Percentiles rank a stretch among this genome's conserved stretches.
Conservation (phyloP, 1,140 invertebrate genomes). For the Heliconius hermathena region DNA sequence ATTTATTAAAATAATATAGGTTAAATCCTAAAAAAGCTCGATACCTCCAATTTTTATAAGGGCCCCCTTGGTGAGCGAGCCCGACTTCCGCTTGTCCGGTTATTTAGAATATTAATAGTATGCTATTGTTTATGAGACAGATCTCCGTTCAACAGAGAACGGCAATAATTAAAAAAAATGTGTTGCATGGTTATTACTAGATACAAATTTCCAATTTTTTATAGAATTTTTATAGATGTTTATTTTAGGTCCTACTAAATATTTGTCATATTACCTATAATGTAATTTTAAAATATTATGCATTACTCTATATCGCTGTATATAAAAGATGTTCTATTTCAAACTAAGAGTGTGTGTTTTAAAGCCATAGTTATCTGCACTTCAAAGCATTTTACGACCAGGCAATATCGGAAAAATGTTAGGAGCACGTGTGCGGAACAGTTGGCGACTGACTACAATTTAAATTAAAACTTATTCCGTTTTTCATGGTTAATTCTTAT, state of each 20-base stretch:
- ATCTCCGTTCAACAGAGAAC: no score
- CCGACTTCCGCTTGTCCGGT: no score
- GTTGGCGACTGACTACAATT: slow-evolving; percentile 40
- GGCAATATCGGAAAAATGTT: slow-evolving; percentile 71
- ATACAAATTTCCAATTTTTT: no score
- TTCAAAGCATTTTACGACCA: slow-evolving; percentile 56
- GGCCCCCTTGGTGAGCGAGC: no score
- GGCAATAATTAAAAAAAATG: no score
- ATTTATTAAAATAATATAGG: no score
- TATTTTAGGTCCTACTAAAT: background rate
- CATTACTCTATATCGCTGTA: slow-evolving; percentile 32
- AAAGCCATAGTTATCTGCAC: slow-evolving; percentile 48
- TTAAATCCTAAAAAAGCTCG: no score
- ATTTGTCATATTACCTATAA: background rate
- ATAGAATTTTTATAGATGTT: background rate
- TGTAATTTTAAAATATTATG: background rate
- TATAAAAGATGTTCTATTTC: slow-evolving; percentile 33
- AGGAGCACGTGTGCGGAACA: slow-evolving; percentile 52
- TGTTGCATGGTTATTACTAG: no score
- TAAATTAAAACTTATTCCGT: slow-evolving; percentile 33
- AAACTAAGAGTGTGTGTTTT: slow-evolving; percentile 49
- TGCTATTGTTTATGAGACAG: no score
- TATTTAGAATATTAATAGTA: no score
- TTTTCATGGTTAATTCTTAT: background rate
- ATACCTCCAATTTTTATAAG: no score